These are phyloP conservation scores for Leptura quadrifasciata DNA, from an alignment of 2,888 invertebrate species.

Conservation along the genomic window DNA sequence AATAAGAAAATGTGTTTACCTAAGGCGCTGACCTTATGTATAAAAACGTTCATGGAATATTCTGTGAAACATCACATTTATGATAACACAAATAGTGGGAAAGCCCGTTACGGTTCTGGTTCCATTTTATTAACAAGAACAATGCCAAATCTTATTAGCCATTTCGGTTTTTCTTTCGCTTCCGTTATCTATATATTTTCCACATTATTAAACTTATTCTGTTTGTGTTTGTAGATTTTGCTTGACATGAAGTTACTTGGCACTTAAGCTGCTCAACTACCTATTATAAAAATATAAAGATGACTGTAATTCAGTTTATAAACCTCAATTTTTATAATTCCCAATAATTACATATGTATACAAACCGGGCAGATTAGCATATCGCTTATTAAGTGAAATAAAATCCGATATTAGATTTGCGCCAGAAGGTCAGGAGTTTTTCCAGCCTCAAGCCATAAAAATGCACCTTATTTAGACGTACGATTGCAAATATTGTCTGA, in stretches of 20 bases:
- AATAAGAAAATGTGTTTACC: too few species aligned
- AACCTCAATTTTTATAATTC: too few species aligned
- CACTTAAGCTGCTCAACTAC: neutral
- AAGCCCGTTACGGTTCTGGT: constrained; percentile 15
- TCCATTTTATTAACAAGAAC: constrained; percentile 44
- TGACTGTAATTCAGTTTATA: too few species aligned
- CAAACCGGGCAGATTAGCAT: too few species aligned
- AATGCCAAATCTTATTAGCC: constrained; percentile 47
- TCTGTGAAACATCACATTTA: neutral
- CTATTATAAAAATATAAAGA: neutral
- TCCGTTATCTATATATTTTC: constrained; percentile 43
- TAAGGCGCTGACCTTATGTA: too few species aligned
- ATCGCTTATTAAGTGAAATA: too few species aligned
- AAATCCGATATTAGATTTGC: too few species aligned
- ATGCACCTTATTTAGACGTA: too few species aligned
- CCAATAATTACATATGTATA: too few species aligned
- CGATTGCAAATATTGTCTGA: too few species aligned
- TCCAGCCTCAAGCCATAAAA: too few species aligned
- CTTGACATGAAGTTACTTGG: constrained; percentile 31
- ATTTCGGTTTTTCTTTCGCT: constrained; percentile 21
- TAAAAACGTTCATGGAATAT: neutral
- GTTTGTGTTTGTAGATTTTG: constrained; percentile 43
- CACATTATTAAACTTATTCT: constrained; percentile 47
- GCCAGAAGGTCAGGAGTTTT: too few species aligned
- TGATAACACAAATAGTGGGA: neutral